Percentiles rank a stretch among this genome's conserved stretches.
Evolutionary conservation across 2,797 vertebrate species (phyloP).

Genomic region (Brachyalestes nurse): DNA sequence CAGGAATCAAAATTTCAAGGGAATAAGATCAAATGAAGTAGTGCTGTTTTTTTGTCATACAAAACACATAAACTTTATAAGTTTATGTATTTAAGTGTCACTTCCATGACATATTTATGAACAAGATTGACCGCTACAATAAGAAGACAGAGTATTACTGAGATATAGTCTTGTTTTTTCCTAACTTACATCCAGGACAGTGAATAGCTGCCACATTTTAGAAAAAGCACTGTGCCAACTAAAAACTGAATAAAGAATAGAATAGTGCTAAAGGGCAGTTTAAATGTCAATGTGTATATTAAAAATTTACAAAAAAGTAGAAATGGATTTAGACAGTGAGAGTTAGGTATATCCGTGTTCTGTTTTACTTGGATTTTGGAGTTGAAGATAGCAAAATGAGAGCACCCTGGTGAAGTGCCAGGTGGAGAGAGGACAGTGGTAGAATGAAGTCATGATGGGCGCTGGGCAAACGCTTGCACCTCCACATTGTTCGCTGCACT

Average conservation of each 20-base stretch:
- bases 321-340: neutral
- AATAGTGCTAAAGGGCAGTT: neutral
- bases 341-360: neutral
- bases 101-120: neutral
- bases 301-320: neutral
- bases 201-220: neutral
- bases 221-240: neutral
- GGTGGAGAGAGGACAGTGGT: neutral
- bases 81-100: neutral
- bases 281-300: neutral
- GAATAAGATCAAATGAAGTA: too few relatives aligned
- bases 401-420: too few relatives aligned
- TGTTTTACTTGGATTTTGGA: neutral
- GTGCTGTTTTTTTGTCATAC: too few relatives aligned
- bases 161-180: neutral
- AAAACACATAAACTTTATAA: too few relatives aligned
- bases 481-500: slow-evolving; percentile 1
- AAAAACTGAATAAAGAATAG: neutral
- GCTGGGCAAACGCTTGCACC: neutral
- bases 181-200: neutral
- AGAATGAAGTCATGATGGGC: neutral
- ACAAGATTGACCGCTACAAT: neutral
- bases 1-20: too few relatives aligned
- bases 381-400: neutral
- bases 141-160: neutral